A percentile compares a stretch with the other conserved stretches of the same genome.
These are phyloP conservation scores for Caloenas nicobarica DNA, from an alignment of 2,113 vertebrate genomes.

Conservation along the genomic window DNA sequence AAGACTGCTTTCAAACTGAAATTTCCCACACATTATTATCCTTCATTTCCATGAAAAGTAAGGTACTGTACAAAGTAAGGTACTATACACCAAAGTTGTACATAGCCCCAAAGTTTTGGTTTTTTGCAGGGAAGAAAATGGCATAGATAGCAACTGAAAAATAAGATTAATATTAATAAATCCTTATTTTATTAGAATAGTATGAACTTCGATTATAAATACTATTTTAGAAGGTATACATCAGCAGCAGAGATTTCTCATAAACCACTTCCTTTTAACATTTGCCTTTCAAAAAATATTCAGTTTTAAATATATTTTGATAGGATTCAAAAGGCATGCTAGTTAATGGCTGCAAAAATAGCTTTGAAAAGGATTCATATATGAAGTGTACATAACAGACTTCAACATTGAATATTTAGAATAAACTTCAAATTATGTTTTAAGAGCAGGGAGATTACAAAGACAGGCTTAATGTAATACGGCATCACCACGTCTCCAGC, in stretches of 20 bases:
- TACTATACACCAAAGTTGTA: neutral
- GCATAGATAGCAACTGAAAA: neutral
- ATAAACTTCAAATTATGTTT: constrained; percentile 15
- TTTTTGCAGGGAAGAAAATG: neutral
- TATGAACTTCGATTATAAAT: neutral
- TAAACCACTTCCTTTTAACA: neutral
- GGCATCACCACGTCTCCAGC: neutral
- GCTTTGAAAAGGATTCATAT: neutral
- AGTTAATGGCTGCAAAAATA: neutral
- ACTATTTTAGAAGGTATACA: neutral
- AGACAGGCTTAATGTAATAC: neutral
- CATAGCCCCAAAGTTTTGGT: neutral
- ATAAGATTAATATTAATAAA: neutral
- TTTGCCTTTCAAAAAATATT: neutral
- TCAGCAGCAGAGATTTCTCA: neutral
- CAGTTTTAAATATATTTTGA: neutral
- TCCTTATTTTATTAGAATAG: neutral
- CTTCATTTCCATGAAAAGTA: neutral
- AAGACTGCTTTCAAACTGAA: constrained; percentile 20
- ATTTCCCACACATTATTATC: neutral
- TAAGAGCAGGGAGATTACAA: neutral
- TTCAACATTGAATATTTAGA: neutral
- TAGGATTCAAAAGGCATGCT: neutral
- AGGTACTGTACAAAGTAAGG: neutral
- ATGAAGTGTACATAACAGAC: neutral